Base-by-base conservation (phyloP, 2,888 invertebrate genomes). In the Lepidonotus clava region DNA sequence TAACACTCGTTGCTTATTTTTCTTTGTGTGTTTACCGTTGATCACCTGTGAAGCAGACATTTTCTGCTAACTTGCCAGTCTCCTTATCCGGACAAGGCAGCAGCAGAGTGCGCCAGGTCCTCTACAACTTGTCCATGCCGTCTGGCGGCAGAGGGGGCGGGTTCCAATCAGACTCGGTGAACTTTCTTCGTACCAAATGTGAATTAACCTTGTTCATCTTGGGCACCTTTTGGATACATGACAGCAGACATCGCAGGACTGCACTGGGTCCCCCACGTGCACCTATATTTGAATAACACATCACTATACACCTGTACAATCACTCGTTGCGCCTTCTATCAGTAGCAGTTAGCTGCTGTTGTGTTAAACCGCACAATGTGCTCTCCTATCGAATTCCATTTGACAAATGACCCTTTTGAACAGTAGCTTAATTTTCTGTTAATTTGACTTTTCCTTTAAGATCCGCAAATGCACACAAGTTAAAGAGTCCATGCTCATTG, bases 251-350 rank as follows among this genome's bases (percentile, higher is more conserved):
- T 5, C 28, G n/a, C n/a, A n/a, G 28, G 61, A 61, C 36, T 71
- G 71, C 71, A 71, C 71, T 71, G 71, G 38, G 24, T 61, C 6
- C 71, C 71, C 71, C 71, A 71, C 38, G 71, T 71, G 71, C 71
- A 71, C 71, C 71, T 71, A 71, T 71, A 6, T 71, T 38, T 38
- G 34, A 71, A 21, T 71, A 71, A 71, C 71, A 71, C 71, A 71
- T 71, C 71, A 71, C 71, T 71, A 61, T 61, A 71, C 71, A 71
- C 71, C 71, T 38, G 71, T 71, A 71, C 71, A 71, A 71, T 71
- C 71, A 71, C 71, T 71, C 71, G 34, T 34, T 34, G 46, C 46
- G 71, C 36, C 56, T 18, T n/a, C 34, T n/a, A n/a, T 34, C 36
- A 71, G 71, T 71, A 71, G 71, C 71, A 71, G 71, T 71, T 71